A percentile compares a stretch with the other conserved stretches of the same genome.
Evolutionary conservation across 2,797 vertebrate genomes (phyloP).

Genomic region (Spizella passerina): DNA sequence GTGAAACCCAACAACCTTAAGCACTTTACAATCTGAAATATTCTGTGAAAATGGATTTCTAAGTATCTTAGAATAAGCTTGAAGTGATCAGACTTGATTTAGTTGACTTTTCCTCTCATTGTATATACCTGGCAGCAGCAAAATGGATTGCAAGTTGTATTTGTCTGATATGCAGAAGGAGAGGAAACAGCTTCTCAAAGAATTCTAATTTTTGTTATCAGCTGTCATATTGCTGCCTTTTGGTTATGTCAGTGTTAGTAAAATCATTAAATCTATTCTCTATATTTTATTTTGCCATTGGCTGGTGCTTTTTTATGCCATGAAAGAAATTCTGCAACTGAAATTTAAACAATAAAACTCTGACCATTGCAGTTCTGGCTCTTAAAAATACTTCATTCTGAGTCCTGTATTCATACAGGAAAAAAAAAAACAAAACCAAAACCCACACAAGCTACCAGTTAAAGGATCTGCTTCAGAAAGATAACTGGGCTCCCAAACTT

Average conservation of each 20-base stretch:
- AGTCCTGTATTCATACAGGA: not conserved
- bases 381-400: not conserved
- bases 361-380: not conserved
- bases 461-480: not conserved
- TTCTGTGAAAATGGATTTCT: not conserved
- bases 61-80: not conserved
- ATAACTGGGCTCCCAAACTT: not conserved
- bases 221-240: not conserved
- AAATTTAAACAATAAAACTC: not conserved
- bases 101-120: not conserved
- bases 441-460: not conserved
- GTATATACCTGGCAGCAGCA: not conserved
- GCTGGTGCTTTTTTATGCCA: not conserved
- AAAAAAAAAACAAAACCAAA: not conserved
- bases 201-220: not conserved
- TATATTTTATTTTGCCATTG: not conserved
- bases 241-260: not conserved
- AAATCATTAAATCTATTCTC: not conserved
- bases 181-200: not conserved
- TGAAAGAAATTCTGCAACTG: not conserved
- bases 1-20: not conserved
- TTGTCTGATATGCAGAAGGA: not conserved
- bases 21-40: not conserved
- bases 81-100: not conserved
- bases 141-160: not conserved